Evolutionary conservation across 2,888 invertebrate genomes (phyloP).

Genomic region (Microchrysa polita): DNA sequence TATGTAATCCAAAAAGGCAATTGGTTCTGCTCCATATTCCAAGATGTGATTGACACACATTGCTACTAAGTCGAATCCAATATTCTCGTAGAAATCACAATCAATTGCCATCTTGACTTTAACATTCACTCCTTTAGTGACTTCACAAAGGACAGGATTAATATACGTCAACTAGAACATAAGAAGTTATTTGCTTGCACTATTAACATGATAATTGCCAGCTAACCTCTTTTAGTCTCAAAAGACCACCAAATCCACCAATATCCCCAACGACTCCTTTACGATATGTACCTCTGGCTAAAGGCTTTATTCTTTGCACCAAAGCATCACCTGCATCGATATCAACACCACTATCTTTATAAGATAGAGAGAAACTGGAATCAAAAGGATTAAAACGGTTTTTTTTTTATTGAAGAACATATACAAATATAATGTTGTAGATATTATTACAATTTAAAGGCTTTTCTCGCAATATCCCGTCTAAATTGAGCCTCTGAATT

Average conservation of each 20-base stretch:
- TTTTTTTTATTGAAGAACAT: neutral
- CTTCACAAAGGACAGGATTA: conserved; percentile 90
- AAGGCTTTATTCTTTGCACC: conserved; percentile 83
- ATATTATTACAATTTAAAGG: conserved; percentile 76
- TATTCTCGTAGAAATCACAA: conserved; percentile 78
- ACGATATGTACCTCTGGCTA: conserved; percentile 80
- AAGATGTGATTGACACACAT: conserved; percentile 98
- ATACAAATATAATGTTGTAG: conserved; percentile 18
- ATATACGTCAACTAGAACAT: conserved; percentile 64
- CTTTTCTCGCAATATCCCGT: conserved; percentile 89
- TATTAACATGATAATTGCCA: neutral
- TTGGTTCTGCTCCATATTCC: conserved; percentile 93
- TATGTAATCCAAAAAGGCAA: conserved; percentile 97
- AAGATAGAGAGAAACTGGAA: conserved; percentile 70
- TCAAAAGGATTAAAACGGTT: conserved; percentile 12
- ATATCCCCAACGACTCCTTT: conserved; percentile 82
- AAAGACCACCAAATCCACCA: conserved; percentile 94
- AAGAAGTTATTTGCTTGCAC: conserved; percentile 2
- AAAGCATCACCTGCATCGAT: conserved; percentile 91
- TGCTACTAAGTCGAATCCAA: conserved; percentile 96
- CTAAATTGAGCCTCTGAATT: conserved; percentile 87
- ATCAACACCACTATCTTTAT: conserved; percentile 91
- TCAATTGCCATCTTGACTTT: conserved; percentile 92
- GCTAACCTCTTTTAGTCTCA: conserved; percentile 77
- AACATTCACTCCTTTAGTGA: conserved; percentile 96